Base-by-base conservation (phyloP, 2,888 invertebrate genomes). In the Melanostoma scalare region DNA sequence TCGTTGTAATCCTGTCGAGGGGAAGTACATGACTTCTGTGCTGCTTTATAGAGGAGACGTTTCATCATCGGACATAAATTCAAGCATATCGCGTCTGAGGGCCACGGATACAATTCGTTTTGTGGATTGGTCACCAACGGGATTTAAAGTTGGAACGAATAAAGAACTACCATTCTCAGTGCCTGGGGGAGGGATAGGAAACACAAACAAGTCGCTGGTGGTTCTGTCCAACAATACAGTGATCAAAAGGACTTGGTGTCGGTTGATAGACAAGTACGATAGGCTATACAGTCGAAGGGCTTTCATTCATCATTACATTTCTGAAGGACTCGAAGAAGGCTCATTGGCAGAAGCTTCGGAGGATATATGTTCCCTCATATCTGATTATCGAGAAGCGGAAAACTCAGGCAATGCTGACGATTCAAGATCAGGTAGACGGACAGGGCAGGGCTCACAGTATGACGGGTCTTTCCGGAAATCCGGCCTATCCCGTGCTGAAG, bases 301-400 rank as follows among this genome's bases (percentile, higher is more conserved):
- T 5, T 98, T 97, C 89, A 94, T 98, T n/a, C 97, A 97, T 91
- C 97, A 97, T 93, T 98, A 95, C 87, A 92, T 95, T 3, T 93
- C 94, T 3, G 95, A 95, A 92, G 95, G 95, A 2, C 91, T 95
- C 90, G 95, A 95, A 89, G 95, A 95, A 90, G 92, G 92, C 1
- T 94, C 94, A 88, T 94, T 95, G 80, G 87, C 89, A 36, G 94
- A 93, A 74, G 94, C 95, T 0, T 89, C 93, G 4, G 92, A 93
- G 60, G 94, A 95, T 88, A 90, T 95, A 61, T 92, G 93, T 85
- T 93, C 94, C 8, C 90, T 95, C 55, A 92, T 94, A 38, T 91
- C 92, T 87, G 95, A 95, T 90, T 95, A 95, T 87, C 93, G 90
- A 86, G 95, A 95, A 92, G 93, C 95, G 86, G 95, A 95, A 36